Base-by-base conservation (phyloP, 2,888 invertebrate genomes). In the Megamerina dolium region DNA sequence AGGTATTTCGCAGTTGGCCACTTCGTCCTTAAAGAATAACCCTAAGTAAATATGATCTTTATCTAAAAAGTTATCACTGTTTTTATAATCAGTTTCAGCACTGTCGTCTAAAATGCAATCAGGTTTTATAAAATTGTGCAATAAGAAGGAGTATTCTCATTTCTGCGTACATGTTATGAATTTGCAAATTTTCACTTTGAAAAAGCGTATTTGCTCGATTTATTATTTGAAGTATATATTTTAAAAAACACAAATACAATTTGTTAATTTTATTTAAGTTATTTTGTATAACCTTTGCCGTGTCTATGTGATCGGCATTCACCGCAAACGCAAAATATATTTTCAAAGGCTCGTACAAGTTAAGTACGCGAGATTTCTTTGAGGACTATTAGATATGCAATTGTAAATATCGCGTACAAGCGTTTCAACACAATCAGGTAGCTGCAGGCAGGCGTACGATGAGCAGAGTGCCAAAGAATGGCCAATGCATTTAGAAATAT, bases 171-270 rank as follows among this genome's bases (percentile, higher is more conserved):
- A 33, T 33, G 8, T 18, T 33, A 17, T n/a, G n/a, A 17, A 33
- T 33, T 33, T 33, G 33, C 5, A 9, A 33, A 9, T 6, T 8
- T 33, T 16, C 16, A 17, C 33, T 33, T 33, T 33, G 33, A 18
- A 33, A 33, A 6, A 2, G 14, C 18, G 14, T 33, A 18, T 33
- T 33, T 17, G 19, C 33, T 33, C 18, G 14, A n/a, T 33, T 17
- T 17, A 33, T 17, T 6, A 33, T n/a, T 17, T 33, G 33, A 33
- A 33, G 33, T 17, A 33, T 33, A n/a, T 33, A 33, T n/a, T 33
- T 33, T 17, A 33, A 17, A 33, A 33, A 33, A 17, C 19, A 17
- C n/a, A 33, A 33, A 33, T 33, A 33, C 4, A 33, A n/a, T 33
- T 33, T 18, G n/a, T 14, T 33, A 9, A 14, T 8, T 10, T 33